Evolutionary conservation across 2,888 invertebrate genomes (phyloP).

Genomic region (Merodon equestris): DNA sequence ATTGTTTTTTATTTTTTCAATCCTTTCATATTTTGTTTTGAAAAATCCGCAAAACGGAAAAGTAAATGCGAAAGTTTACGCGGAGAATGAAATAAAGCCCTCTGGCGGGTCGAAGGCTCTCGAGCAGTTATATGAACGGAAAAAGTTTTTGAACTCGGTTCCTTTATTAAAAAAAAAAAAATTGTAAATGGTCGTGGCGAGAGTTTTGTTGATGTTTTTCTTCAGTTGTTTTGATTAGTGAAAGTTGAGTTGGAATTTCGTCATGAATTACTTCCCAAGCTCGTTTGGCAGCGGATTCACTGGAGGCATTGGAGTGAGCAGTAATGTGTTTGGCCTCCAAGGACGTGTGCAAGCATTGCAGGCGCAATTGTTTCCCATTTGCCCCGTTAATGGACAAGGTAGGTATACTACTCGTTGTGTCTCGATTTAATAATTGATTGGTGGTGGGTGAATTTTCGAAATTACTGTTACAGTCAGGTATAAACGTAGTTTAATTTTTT

Average conservation of each 20-base stretch:
- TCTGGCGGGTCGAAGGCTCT: too few relatives aligned
- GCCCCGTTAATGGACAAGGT: slow-evolving; percentile 73
- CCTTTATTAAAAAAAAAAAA: slow-evolving; percentile 24
- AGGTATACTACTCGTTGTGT: too few relatives aligned
- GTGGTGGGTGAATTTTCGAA: too few relatives aligned
- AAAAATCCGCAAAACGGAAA: slow-evolving; percentile 12
- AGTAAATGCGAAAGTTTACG: background rate
- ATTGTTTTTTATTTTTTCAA: background rate
- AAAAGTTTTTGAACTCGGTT: background rate
- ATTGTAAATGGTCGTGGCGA: slow-evolving; percentile 40
- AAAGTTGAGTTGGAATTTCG: slow-evolving; percentile 28
- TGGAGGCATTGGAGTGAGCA: slow-evolving; percentile 64
- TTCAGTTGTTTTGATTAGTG: slow-evolving; percentile 10
- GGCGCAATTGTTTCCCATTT: slow-evolving; percentile 78
- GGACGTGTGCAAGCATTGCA: slow-evolving; percentile 78
- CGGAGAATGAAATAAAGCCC: slow-evolving; percentile 1
- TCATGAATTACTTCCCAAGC: slow-evolving; percentile 50
- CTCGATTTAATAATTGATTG: too few relatives aligned
- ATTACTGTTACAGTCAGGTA: too few relatives aligned
- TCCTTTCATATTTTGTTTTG: background rate
- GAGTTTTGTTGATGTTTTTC: slow-evolving; percentile 5
- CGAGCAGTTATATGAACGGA: too few relatives aligned
- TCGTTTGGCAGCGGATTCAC: slow-evolving; percentile 40
- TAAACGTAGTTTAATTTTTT: too few relatives aligned
- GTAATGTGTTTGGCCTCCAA: slow-evolving; percentile 56